Evolutionary conservation across 2,113 vertebrate species (phyloP).

Genomic region (Castor canadensis): DNA sequence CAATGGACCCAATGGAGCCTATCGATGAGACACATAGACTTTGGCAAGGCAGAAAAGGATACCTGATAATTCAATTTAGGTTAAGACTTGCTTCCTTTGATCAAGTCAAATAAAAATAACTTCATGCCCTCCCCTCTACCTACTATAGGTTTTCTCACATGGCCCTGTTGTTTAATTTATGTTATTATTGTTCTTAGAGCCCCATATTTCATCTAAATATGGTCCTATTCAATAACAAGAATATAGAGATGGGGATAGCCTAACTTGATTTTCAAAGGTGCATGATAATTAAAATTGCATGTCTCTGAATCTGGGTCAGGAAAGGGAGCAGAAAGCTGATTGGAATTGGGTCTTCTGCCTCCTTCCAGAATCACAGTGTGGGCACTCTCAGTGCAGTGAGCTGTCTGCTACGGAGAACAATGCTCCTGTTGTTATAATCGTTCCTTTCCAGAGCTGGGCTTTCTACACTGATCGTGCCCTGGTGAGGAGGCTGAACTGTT

Average conservation of each 20-base stretch:
- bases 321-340: not conserved
- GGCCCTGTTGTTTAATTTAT: not conserved
- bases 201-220: not conserved
- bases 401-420: not conserved
- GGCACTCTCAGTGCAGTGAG: not conserved
- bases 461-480: not conserved
- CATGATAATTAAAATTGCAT: not conserved
- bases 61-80: not conserved
- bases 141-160: fast-evolving
- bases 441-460: not conserved
- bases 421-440: not conserved
- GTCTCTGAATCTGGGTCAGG: not conserved
- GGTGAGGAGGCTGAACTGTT: constrained; percentile 9
- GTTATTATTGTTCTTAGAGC: not conserved
- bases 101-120: not conserved
- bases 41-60: not conserved
- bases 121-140: not conserved
- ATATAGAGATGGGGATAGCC: not conserved
- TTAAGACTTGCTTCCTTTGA: not conserved
- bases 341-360: not conserved
- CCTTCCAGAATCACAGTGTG: not conserved
- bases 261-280: not conserved
- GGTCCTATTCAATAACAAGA: not conserved
- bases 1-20: fast-evolving
- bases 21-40: not conserved